Base-by-base conservation (phyloP, 2,888 invertebrate genomes). In the Itoplectis maculator region DNA sequence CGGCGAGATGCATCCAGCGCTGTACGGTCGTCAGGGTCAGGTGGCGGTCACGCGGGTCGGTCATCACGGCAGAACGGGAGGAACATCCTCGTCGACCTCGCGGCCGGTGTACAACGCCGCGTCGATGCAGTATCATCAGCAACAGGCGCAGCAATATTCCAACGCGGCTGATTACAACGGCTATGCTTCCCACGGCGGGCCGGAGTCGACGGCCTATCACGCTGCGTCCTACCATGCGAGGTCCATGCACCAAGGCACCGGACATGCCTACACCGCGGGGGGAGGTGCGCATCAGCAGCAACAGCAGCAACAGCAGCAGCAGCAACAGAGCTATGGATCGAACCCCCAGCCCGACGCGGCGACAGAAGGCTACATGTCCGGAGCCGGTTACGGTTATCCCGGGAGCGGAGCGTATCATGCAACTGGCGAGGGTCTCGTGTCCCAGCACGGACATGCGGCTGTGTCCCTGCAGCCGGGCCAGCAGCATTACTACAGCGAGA, bases 91-190 rank as follows among this genome's bases (percentile, higher is more conserved):
- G 5, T 74, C 89, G 40, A 40, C 87, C 0, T 81, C 88, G 0
- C 86, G 92, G 45, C 86, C 90, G 0, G 87, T 90, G 47, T 94
- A 94, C 87, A 93, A 93, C 45, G 88, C 93, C 37, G 87, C 93
- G 4, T 90, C 93, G 7, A 90, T 92, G 76, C 91, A 92, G 81
- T 94, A 94, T 81, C 92, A 93, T 69, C 94, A 94, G 81, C 94
- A 94, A 84, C 94, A 94, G 83, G 93, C 94, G 76, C 92, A 93
- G 79, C n/a, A n/a, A n/a, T 94, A 94, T 77, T 94, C 94, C 81
- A 90, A 86, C 3, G 92, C 88, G 23, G 88, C 88, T 0, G 92
- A 93, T 20, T 94, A 94, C 88, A 94, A 94, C 80, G 94, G 94
- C 13, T 94, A 94, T 78, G 72, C 66, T 11, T 92, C 94, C 40